Evolutionary conservation across 2,888 invertebrate genomes (phyloP), one percentile per base, ranked within the genome.

Genomic region (Azorinus chamasolen): DNA sequence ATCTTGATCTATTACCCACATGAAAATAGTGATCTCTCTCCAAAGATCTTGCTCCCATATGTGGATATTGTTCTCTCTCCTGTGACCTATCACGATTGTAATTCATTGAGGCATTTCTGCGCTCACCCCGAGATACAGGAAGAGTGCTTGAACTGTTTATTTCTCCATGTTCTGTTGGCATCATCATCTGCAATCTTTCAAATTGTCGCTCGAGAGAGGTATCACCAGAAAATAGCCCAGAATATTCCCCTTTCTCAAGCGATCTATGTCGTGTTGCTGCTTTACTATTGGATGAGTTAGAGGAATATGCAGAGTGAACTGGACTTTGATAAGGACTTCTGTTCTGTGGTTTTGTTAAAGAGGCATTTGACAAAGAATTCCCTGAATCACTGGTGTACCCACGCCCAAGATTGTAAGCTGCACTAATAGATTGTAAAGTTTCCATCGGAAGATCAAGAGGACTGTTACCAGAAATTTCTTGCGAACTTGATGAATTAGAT

Each of bases 61-160:
- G 89, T 8, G 92, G 91, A 78, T 91, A 91, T 37, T 71, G 75
- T 50, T 90, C 90, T 45, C 95, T 94, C 88, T 96, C 96, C 84
- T 96, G 93, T 62, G 95, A 95, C 58, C 95, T 93, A 83, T 95
- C 95, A 90, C 95, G 84, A 48, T 59, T 82, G 39, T 83, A 81
- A 70, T 75, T 78, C 75, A 78, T 72, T 16, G 81, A 75, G 25
- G 75, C 71, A 37, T 61, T 63, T 25, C 74, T 63, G 24, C 77
- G 46, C 41, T 73, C 72, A 16, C 73, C 78, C 53, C 78, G 62
- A 10, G 79, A 78, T 24, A 76, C 70, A 50, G 79, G 78, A 77
- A 81, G 72, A 45, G 81, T 81, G 51, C 50, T 78, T 16, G 74
- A 78, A 55, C 66, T 71, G 27, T 76, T 74, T n/a, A 77, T 46